These are phyloP conservation scores for Drosophila saltans DNA, from an alignment of 1,140 invertebrate genomes.

Conservation along the genomic window DNA sequence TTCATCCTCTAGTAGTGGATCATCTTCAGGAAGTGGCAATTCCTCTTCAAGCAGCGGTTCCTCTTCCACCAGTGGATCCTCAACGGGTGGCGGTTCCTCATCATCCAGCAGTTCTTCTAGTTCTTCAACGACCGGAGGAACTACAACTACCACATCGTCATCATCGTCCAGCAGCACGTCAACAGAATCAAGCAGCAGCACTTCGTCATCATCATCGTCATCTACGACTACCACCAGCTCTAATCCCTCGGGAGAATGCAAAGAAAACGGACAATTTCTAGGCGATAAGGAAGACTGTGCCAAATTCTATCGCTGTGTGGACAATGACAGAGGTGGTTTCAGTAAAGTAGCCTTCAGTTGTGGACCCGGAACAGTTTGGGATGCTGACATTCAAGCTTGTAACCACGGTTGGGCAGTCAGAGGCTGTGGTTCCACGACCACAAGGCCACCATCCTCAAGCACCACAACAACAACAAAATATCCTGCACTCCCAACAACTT, in stretches of 20 bases:
- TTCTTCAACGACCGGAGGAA: background rate
- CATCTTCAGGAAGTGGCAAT: background rate
- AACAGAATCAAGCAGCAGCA: constrained; percentile 29
- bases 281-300: constrained; percentile 86
- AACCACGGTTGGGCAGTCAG: constrained; percentile 84
- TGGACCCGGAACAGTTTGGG: constrained; percentile 88
- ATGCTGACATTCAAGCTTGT: constrained; percentile 85
- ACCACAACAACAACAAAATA: constrained; percentile 8
- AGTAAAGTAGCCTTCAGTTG: constrained; percentile 87
- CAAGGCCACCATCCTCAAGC: constrained; percentile 14
- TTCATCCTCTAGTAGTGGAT: constrained; percentile 29
- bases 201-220: constrained; percentile 21
- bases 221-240: constrained; percentile 26
- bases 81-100: constrained; percentile 18
- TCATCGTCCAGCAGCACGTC: constrained; percentile 34
- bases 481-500: constrained; percentile 29
- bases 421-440: constrained; percentile 39
- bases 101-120: background rate
- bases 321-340: constrained; percentile 85
- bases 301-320: constrained; percentile 88
- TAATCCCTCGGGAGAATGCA: constrained; percentile 71
- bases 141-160: constrained; percentile 30
- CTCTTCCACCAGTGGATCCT: constrained; percentile 21
- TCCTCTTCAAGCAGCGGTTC: constrained; percentile 22
- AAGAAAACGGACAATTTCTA: constrained; percentile 85